These are phyloP conservation scores for Bradynema listronoti DNA, from an alignment of 1,140 invertebrate species.

Conservation along the genomic window DNA sequence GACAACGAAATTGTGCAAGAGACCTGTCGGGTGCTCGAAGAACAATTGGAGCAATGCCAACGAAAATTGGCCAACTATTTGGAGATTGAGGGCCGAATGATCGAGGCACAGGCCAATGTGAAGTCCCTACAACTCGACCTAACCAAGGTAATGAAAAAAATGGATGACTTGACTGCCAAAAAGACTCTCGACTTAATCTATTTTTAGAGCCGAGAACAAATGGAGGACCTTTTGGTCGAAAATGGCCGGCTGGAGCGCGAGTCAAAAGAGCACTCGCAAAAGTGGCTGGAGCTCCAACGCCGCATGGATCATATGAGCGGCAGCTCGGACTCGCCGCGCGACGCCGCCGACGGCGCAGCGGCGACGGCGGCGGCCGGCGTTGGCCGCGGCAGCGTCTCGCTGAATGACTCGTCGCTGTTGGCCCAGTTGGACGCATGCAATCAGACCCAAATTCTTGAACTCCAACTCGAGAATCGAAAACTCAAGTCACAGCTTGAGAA, in stretches of 20 bases:
- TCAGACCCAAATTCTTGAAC: conserved; percentile 33
- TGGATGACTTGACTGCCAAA: not conserved
- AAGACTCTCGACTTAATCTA: not conserved
- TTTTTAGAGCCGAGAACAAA: conserved; percentile 22
- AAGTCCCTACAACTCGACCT: conserved; percentile 28
- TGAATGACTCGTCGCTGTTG: conserved; percentile 31
- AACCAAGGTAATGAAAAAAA: conserved; percentile 16
- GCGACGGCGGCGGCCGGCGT: not conserved
- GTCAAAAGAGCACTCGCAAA: conserved; percentile 28
- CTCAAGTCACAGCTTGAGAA: conserved; percentile 34
- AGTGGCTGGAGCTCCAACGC: conserved; percentile 27
- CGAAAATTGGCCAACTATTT: conserved; percentile 22
- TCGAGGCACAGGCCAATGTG: conserved; percentile 32
- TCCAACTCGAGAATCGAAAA: conserved; percentile 34
- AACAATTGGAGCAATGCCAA: conserved; percentile 30
- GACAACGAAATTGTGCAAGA: conserved; percentile 31
- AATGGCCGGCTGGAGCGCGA: conserved; percentile 36
- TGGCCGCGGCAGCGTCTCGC: conserved; percentile 4
- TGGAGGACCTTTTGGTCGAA: conserved; percentile 33
- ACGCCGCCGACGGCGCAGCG: conserved; percentile 1
- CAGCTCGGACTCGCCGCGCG: conserved; percentile 9
- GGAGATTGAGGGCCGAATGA: conserved; percentile 29
- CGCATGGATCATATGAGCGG: conserved; percentile 18
- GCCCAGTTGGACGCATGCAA: conserved; percentile 30
- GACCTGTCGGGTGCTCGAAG: conserved; percentile 32